These are phyloP conservation scores for Typhlomys cinereus DNA, from an alignment of 2,113 vertebrate genomes.

Conservation along the genomic window DNA sequence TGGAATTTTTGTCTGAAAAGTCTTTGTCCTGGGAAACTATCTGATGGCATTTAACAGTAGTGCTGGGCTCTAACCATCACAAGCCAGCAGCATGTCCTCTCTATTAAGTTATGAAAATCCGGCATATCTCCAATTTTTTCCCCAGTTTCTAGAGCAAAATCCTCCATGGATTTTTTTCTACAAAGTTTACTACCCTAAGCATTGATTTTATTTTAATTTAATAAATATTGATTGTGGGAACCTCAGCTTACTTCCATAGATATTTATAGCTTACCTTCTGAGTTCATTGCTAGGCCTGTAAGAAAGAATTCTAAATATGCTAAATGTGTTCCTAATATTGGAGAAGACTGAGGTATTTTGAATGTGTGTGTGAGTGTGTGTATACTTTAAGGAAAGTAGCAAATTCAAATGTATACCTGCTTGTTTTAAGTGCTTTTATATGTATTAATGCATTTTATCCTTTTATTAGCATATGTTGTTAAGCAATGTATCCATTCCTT, in stretches of 20 bases:
- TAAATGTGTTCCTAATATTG: background rate
- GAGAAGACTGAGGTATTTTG: background rate
- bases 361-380: too few species aligned
- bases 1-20: background rate
- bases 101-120: accelerated
- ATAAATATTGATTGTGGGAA: background rate
- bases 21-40: background rate
- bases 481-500: background rate
- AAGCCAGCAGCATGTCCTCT: background rate
- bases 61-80: background rate
- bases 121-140: background rate
- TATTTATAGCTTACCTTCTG: background rate
- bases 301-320: constrained; percentile 9
- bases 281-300: background rate
- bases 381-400: constrained; percentile 7
- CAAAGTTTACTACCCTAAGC: background rate
- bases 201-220: background rate
- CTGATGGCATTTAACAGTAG: background rate
- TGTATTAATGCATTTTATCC: background rate
- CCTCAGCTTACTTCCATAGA: background rate
- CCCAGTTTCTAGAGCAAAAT: background rate
- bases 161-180: background rate
- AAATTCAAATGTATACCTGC: background rate
- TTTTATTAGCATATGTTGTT: background rate
- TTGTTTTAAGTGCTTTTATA: background rate